Evolutionary conservation across 1,140 invertebrate species (phyloP), one percentile per base, ranked within the genome.

Genomic region (Meloidogyne hapla): DNA sequence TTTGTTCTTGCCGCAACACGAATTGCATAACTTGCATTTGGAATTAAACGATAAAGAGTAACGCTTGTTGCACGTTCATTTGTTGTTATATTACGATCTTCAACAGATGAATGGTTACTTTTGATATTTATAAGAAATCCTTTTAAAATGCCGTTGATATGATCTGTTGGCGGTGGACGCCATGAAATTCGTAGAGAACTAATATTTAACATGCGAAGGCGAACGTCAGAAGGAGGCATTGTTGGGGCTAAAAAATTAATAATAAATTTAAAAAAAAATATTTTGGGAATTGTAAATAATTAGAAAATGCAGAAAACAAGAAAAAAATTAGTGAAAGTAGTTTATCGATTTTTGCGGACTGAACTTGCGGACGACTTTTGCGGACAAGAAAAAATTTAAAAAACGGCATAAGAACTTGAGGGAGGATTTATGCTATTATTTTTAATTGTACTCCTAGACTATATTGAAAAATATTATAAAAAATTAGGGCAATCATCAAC

Each of bases 81-180:
- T 25, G 80, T 78, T 23, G 78, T 81, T 18, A 76, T 81, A 56
- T 82, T 82, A 18, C 81, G 80, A 5, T 81, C 70, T 62, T 80
- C 80, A 26, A 65, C 71, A 25, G 64, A 65, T 10, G 80, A 81
- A 28, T 62, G 48, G 56, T 81, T 81, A 77, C 77, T 73, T 73
- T 33, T 6, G 45, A 81, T 81, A 40, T 78, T 83, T 18, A 81
- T 81, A 21, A 81, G 18, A 69, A 81, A 81, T n/a, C 80, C 80
- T 71, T 81, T 81, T 23, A 81, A 65, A 40, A 80, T 76, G 28
- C 80, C 80, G 61, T 83, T 74, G 18, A 81, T 82, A 26, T 62
- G 80, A 63, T 80, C 71, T n/a, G 81, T 25, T 12, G 78, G 80
- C n/a, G 80, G 80, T 13, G 80, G 80, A 21, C 77, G 80, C 78